Base-by-base conservation (phyloP, 1,140 invertebrate genomes). In the Drosophila arizonae region DNA sequence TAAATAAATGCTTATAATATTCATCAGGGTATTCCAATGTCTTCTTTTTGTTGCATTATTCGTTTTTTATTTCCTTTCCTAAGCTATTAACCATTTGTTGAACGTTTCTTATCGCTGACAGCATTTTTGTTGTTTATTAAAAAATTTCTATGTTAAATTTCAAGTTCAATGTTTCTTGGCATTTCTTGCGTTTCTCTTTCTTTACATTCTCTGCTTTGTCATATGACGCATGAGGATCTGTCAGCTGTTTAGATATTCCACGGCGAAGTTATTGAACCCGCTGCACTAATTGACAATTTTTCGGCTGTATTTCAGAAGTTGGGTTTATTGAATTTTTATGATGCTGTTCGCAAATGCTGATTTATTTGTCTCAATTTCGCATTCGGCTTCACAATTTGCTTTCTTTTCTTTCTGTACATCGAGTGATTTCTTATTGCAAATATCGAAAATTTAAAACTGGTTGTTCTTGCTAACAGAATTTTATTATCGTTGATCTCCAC, bases 231-330 rank as follows among this genome's bases (percentile, higher is more conserved):
- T 48, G 21, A 41, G 54, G 55, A 48, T 39, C 43, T 54, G 67
- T 46, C 64, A 65, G 73, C 64, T 82, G 76, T 64, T 84, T 84
- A 84, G 81, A 79, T 70, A 84, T 77, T 76, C 69, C 46, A 70
- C 64, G 56, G 61, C 30, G 63, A 69, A 69, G 80, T 73, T 84
- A 67, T 67, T 84, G 80, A 84, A 79, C 80, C 64, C 66, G 45
- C 58, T 72, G 75, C 79, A 81, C 56, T 21, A 36, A 33, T 62
- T 61, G 51, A 39, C 36, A 39, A 36, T 54, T 8, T 30, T 17
- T 39, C 26, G 45, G 11, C 13, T 67, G 36, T 73, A 33, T 73
- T 54, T 41, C 33, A 54, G 10, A 24, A 48, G 24, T 13, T 13
- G 28, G n/a, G 54, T 39, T 75, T 54, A 57, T 75, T 72, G 58